Percentiles rank a stretch among this genome's conserved stretches.
phyloP scores from a whole-genome alignment of 2,797 vertebrate genomes.

The Spea hammondii region DNA sequence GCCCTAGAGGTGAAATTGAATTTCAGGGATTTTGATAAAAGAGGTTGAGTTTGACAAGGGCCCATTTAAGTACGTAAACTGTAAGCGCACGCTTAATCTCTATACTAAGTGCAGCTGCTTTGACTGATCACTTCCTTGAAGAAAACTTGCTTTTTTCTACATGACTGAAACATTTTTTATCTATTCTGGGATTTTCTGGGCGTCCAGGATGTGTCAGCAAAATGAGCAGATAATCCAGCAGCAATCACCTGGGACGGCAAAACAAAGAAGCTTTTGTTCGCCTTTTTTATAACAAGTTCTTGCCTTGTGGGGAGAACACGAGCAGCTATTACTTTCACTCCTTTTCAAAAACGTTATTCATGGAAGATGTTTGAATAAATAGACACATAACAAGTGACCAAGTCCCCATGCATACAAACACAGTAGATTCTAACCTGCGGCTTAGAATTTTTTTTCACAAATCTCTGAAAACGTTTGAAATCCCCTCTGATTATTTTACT shows the following conservation, averaged over 20 bases:
- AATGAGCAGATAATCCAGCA: constrained; percentile 42
- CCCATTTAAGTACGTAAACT: constrained; percentile 47
- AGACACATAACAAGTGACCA: constrained; percentile 24
- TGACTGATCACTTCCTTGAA: constrained; percentile 49
- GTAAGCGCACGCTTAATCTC: constrained; percentile 52
- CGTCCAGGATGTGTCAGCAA: constrained; percentile 25
- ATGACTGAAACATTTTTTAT: constrained; percentile 20
- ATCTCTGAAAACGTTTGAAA: constrained; percentile 5
- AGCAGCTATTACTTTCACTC: constrained; percentile 37
- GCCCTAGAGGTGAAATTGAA: constrained; percentile 38
- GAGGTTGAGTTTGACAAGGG: constrained; percentile 12
- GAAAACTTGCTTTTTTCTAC: constrained; percentile 53
- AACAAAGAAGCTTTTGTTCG: constrained; percentile 44
- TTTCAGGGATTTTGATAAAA: constrained; percentile 46
- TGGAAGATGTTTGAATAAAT: constrained; percentile 48
- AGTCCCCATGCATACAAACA: constrained; percentile 26
- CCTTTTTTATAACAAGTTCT: constrained; percentile 40
- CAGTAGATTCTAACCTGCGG: constrained; percentile 38
- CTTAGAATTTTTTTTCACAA: constrained; percentile 24
- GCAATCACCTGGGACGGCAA: constrained; percentile 8
- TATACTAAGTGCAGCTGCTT: constrained; percentile 24
- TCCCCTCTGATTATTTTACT: not conserved
- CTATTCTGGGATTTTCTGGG: constrained; percentile 46
- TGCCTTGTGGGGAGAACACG: constrained; percentile 44
- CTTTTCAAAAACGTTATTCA: constrained; percentile 36